phyloP scores from a whole-genome alignment of 2,113 vertebrate genomes.

The Artemisiospiza belli region DNA sequence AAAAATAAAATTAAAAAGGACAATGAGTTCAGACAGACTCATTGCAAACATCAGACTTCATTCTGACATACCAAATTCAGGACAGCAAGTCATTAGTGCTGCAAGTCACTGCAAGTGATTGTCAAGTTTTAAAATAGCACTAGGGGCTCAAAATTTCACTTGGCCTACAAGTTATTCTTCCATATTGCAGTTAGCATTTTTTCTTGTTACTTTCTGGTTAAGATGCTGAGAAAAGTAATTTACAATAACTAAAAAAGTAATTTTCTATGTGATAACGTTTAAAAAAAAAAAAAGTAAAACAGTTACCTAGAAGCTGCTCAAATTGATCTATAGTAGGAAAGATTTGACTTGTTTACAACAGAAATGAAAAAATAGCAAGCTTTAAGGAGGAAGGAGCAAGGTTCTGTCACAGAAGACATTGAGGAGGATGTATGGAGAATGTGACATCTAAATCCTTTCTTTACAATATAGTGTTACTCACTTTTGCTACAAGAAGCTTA shows the following conservation, averaged over 20 bases:
- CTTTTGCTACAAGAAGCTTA: neutral
- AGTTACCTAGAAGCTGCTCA: neutral
- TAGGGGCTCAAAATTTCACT: neutral
- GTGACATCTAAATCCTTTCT: neutral
- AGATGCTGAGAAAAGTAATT: neutral
- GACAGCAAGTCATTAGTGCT: neutral
- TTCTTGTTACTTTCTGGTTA: neutral
- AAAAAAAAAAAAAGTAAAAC: neutral
- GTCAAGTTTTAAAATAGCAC: neutral
- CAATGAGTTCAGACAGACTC: neutral
- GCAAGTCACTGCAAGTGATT: neutral
- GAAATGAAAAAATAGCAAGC: neutral
- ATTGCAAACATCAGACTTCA: neutral
- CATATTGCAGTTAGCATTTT: neutral
- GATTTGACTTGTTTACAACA: neutral
- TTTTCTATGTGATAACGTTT: neutral
- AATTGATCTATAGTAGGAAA: neutral
- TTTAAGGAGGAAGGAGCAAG: neutral
- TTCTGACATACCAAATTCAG: neutral
- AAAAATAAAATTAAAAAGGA: neutral
- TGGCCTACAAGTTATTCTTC: neutral
- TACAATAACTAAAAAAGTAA: neutral
- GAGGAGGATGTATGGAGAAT: neutral
- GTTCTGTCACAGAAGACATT: neutral
- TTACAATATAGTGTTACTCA: neutral